Percentiles rank a stretch among this genome's conserved stretches.
Evolutionary conservation across 23 tunicate species (phyloP).

Genomic region (Clavelina lepadiformis): DNA sequence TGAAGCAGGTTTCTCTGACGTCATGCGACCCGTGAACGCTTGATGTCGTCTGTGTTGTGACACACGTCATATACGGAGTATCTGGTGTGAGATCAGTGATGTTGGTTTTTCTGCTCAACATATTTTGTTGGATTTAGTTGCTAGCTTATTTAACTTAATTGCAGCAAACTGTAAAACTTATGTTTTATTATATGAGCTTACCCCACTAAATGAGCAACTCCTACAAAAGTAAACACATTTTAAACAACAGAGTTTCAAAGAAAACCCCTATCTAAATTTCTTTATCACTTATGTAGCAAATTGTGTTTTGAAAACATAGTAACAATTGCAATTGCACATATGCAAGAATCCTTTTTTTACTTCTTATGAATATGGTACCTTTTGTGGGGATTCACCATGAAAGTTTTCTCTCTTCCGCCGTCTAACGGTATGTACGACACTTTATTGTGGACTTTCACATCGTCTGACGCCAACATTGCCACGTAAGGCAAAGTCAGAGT

Average conservation of each 20-base stretch:
- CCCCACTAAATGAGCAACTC: too few relatives aligned
- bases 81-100: conserved; percentile 30
- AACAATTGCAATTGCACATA: neutral
- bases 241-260: too few relatives aligned
- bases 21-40: neutral
- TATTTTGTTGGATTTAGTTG: neutral
- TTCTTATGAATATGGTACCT: conserved; percentile 5
- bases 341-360: too few relatives aligned
- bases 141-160: neutral
- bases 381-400: neutral
- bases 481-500: conserved; percentile 28
- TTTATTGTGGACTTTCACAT: conserved; percentile 12
- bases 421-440: conserved; percentile 34
- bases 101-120: conserved; percentile 15
- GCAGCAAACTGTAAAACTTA: too few relatives aligned
- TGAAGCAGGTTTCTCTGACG: conserved; percentile 17
- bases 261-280: neutral
- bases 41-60: neutral
- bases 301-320: neutral
- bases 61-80: conserved; percentile 54
- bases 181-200: too few relatives aligned
- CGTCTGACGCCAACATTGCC: conserved; percentile 13
- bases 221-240: too few relatives aligned
- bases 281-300: neutral
- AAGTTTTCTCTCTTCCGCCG: conserved; percentile 15